phyloP scores from a whole-genome alignment of 2,888 invertebrate species.

The Drosophila prostipennis region DNA sequence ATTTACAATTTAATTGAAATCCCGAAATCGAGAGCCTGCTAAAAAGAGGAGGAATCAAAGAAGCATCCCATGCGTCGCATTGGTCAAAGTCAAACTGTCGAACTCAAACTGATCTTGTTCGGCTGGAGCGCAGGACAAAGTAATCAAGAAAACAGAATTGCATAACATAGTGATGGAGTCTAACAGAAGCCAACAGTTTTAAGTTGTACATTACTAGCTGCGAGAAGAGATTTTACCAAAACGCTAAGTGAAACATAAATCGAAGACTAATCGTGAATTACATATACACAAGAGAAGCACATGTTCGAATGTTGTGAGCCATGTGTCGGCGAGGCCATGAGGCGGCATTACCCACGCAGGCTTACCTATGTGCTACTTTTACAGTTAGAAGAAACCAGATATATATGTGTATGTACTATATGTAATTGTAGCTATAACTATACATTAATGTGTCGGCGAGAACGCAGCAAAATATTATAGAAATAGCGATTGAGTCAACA shows the following conservation, averaged over 20 bases:
- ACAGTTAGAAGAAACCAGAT: constrained; percentile 37
- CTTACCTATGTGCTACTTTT: constrained; percentile 45
- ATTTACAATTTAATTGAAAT: constrained; percentile 63
- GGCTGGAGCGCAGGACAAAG: neutral
- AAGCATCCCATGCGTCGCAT: constrained; percentile 3
- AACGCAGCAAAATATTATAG: constrained; percentile 20
- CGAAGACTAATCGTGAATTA: constrained; percentile 70
- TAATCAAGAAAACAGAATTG: constrained; percentile 14
- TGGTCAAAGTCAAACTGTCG: constrained; percentile 5
- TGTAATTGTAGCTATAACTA: constrained; percentile 67
- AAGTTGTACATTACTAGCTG: constrained; percentile 64
- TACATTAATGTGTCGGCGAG: constrained; percentile 44
- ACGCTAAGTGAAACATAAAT: constrained; percentile 61
- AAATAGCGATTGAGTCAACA: constrained; percentile 30
- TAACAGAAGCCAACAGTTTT: constrained; percentile 54
- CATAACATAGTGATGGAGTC: constrained; percentile 5
- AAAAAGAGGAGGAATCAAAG: neutral
- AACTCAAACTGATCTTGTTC: constrained; percentile 11
- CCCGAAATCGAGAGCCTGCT: constrained; percentile 37
- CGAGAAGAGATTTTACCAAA: constrained; percentile 64
- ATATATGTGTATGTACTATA: constrained; percentile 41
- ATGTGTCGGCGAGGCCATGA: constrained; percentile 3
- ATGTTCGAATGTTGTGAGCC: constrained; percentile 35
- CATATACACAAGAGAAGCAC: constrained; percentile 39
- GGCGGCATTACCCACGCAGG: constrained; percentile 26